Evolutionary conservation across 2,797 vertebrate genomes (phyloP).

Genomic region (Epinephelus awoara): DNA sequence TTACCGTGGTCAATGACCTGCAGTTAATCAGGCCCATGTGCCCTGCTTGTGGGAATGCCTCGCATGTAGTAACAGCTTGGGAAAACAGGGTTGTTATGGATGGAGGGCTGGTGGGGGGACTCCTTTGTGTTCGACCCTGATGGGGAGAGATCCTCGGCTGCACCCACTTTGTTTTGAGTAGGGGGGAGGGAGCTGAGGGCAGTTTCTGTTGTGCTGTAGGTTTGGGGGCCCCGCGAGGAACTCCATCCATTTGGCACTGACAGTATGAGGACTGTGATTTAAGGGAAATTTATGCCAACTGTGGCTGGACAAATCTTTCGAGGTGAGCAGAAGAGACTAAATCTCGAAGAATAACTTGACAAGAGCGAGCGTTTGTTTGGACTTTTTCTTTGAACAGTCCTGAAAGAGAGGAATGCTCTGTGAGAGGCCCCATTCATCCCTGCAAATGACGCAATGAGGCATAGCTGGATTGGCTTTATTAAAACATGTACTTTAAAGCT

Average conservation of each 20-base stretch:
- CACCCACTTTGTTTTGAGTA: slow-evolving; percentile 40
- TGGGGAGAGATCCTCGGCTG: slow-evolving; percentile 51
- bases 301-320: slow-evolving; percentile 43
- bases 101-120: slow-evolving; percentile 48
- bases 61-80: slow-evolving; percentile 72
- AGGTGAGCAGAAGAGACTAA: slow-evolving; percentile 41
- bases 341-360: slow-evolving; percentile 39
- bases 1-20: slow-evolving; percentile 68
- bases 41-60: slow-evolving; percentile 70
- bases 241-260: slow-evolving; percentile 51
- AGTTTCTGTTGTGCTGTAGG: slow-evolving; percentile 48
- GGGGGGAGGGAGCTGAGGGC: slow-evolving; percentile 20
- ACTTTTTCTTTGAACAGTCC: slow-evolving; percentile 19
- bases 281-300: slow-evolving; percentile 38
- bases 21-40: slow-evolving; percentile 72
- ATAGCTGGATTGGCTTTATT: slow-evolving; percentile 14
- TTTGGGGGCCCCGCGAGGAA: slow-evolving; percentile 49
- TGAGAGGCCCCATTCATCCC: slow-evolving; percentile 39
- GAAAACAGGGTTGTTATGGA: slow-evolving; percentile 75
- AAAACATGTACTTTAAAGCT: slow-evolving; percentile 24
- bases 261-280: slow-evolving; percentile 46
- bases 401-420: slow-evolving; percentile 35
- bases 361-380: slow-evolving; percentile 45
- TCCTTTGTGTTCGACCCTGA: slow-evolving; percentile 71
- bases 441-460: slow-evolving; percentile 26